Evolutionary conservation across 2,888 invertebrate genomes (phyloP), one percentile per base, ranked within the genome.

Genomic region (Gryllus longicercus): DNA sequence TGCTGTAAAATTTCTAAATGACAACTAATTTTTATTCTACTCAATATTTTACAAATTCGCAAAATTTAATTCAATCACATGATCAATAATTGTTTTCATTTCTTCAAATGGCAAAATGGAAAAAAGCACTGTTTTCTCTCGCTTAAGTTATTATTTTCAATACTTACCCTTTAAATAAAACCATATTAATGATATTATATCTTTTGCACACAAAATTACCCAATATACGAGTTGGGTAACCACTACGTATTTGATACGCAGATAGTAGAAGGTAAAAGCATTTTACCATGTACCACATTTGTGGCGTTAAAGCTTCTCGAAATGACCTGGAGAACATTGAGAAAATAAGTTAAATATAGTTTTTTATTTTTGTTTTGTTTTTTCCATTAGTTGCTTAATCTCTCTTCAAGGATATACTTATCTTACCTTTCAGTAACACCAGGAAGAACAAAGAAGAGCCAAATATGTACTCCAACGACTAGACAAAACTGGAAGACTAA

Each of bases 181-280:
- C 91, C 91, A 97, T 95, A 88, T 99, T 98, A 83, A 97, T 89
- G 87, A 97, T 93, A 85, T 93, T 95, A 89, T 97, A 99, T 78
- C 96, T 95, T 88, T 98, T 98, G 88, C 98, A 99, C 80, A 99
- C 91, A 89, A 98, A 97, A 89, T 99, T 99, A 83, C 99, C 99
- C 81, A 99, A 91, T 87, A 99, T 98, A 83, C 99, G 92, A 11
- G 96, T 95, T 8, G 99, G 99, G 88, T 99, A 99, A 12, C 99
- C 99, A 86, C 96, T 96, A 84, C 98, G 92, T 84, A 99, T 96
- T 91, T 99, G 99, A 89, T 97, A 97, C 2, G 99, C 99, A 1
- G 99, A 98, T 78, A 99, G 90, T 80, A 98, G 90, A 84, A 99
- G 91, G 88, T 99, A 99, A 84, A 99, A 92, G 87, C 98, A 99